These are phyloP conservation scores for Amyelois transitella DNA, from an alignment of 1,140 invertebrate species.

Conservation along the genomic window DNA sequence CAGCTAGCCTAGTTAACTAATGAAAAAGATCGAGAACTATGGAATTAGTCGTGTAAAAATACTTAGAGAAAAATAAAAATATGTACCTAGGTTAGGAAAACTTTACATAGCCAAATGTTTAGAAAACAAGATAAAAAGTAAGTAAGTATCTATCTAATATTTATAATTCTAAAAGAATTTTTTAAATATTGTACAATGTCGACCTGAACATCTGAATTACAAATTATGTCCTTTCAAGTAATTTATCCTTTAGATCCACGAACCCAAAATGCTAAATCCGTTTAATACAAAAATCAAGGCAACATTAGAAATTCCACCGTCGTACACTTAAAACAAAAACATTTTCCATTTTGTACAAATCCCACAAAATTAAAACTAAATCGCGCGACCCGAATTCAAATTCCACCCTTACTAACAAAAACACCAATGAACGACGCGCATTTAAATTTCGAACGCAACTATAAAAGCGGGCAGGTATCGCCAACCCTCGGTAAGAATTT, in stretches of 20 bases:
- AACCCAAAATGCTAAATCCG: background rate
- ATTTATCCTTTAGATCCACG: background rate
- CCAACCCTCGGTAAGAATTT: constrained; percentile 65
- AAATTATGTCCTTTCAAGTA: background rate
- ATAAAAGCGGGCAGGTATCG: constrained; percentile 54
- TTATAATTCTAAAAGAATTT: too few relatives aligned
- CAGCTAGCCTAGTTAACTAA: too few relatives aligned
- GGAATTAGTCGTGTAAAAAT: too few relatives aligned
- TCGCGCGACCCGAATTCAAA: constrained; percentile 63
- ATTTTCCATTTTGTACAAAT: constrained; percentile 35
- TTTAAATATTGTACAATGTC: too few relatives aligned
- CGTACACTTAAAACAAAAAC: constrained; percentile 20
- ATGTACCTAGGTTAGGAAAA: too few relatives aligned
- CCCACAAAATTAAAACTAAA: constrained; percentile 69
- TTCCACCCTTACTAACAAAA: constrained; percentile 42
- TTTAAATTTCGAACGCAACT: constrained; percentile 38
- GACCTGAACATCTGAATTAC: background rate
- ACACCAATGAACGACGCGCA: constrained; percentile 42
- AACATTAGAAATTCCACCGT: background rate
- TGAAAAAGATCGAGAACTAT: too few relatives aligned
- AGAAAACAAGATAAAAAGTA: too few relatives aligned
- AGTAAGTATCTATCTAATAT: too few relatives aligned
- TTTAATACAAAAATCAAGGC: background rate
- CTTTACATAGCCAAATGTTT: too few relatives aligned
- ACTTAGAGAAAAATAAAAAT: too few relatives aligned